Evolutionary conservation across 2,888 invertebrate genomes (phyloP), one percentile per base, ranked within the genome.

Genomic region (Nysson spinosus): DNA sequence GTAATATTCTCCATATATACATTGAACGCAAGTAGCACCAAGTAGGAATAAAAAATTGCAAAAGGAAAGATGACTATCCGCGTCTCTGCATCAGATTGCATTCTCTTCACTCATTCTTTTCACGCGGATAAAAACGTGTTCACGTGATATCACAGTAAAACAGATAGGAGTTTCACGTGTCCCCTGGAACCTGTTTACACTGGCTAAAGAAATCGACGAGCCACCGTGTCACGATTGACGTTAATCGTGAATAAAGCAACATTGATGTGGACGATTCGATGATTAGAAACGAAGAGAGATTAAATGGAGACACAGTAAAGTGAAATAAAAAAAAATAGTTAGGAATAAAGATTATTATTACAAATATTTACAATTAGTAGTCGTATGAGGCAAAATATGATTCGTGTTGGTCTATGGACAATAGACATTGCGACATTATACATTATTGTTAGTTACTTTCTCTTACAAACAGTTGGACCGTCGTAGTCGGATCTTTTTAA

Each of bases 1-100:
- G 32, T 73, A 52, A 60, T 61, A n/a, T n/a, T 66, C 71, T 78
- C 60, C 75, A 73, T 82, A 78, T 81, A 74, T 84, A 82, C 80
- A 82, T 69, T 79, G 74, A 80, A 75, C 74, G 75, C 73, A 77
- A 79, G 72, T 78, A 85, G 85, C 85, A 85, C 83, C 84, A 77
- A 77, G 67, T 78, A 80, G 69, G 65, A 81, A 80, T 79, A 67
- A 72, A 74, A 49, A n/a, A n/a, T n/a, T n/a, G 26, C 57, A 50
- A 50, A 57, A 46, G 58, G 60, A 46, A 58, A 56, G 37, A 51
- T 61, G 64, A 60, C 60, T 58, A 61, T 60, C 47, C 35, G 66
- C 26, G 43, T 64, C 32, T 32, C 30, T 39, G 26, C 17, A 37
- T 17, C n/a, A 55, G 46, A 49, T 57, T 51, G n/a, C 47, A 20